Conservation (phyloP, 2,113 vertebrate species). For the Corvus cornix region DNA sequence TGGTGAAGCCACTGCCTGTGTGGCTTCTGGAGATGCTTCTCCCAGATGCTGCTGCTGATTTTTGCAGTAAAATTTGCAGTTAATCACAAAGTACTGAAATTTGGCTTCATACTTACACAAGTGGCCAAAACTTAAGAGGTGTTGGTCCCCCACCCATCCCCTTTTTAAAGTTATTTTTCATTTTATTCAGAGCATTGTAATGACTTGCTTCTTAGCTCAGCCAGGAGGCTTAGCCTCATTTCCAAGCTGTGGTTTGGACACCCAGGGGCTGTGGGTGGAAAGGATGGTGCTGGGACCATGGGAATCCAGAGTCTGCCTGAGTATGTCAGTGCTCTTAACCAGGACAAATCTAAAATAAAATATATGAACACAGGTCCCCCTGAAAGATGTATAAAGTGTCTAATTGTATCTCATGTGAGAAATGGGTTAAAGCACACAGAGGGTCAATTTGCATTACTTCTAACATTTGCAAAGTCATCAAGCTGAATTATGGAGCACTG, state of each 20-base stretch:
- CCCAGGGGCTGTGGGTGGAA: background rate
- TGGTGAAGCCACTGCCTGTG: background rate
- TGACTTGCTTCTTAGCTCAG: background rate
- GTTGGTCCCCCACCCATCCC: rapidly evolving
- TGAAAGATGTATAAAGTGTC: background rate
- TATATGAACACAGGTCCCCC: rapidly evolving
- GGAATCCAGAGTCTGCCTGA: background rate
- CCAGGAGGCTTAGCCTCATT: background rate
- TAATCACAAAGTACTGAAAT: background rate
- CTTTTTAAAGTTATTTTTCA: background rate
- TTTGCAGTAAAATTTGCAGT: background rate
- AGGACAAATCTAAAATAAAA: background rate
- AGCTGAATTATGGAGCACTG: background rate
- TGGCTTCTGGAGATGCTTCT: background rate
- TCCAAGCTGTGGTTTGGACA: background rate
- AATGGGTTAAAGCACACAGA: background rate
- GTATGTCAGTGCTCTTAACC: background rate
- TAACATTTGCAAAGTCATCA: background rate
- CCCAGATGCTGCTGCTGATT: background rate
- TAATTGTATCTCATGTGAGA: background rate
- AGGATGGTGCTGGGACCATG: background rate
- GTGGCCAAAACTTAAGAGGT: background rate
- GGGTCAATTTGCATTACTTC: background rate
- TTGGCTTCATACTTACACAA: background rate
- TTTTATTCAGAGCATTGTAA: background rate